phyloP scores from a whole-genome alignment of 2,113 vertebrate species.

The Silurus glanis region DNA sequence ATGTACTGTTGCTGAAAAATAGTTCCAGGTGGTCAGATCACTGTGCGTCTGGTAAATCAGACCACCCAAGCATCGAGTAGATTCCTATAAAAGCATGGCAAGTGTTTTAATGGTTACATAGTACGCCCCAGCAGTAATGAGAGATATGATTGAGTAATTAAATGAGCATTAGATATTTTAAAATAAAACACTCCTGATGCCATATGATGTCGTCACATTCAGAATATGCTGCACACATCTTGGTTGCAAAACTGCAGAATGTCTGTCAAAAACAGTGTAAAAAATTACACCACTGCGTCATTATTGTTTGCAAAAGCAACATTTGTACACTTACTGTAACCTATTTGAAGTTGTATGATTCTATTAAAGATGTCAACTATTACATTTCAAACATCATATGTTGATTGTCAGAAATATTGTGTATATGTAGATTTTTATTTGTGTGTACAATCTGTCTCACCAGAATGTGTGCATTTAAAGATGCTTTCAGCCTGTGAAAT shows the following conservation, averaged over 20 bases:
- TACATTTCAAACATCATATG: background rate
- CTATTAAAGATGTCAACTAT: background rate
- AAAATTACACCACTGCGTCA: constrained; percentile 24
- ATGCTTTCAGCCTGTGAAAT: constrained; percentile 72
- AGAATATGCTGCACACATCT: constrained; percentile 74
- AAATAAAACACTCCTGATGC: background rate
- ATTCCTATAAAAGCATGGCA: background rate
- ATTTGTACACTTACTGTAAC: background rate
- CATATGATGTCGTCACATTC: constrained; percentile 34
- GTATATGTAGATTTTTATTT: background rate
- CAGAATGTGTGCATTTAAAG: constrained; percentile 83
- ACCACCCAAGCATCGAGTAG: background rate
- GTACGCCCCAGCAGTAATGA: background rate
- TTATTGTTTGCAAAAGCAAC: background rate
- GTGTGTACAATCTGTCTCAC: constrained; percentile 61
- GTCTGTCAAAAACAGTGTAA: constrained; percentile 59
- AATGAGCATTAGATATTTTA: background rate
- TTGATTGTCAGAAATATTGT: background rate
- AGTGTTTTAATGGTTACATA: background rate
- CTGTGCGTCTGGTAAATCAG: background rate
- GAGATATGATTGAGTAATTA: constrained; percentile 6
- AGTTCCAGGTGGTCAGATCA: background rate
- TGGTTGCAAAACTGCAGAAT: constrained; percentile 75
- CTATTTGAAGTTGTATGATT: background rate
- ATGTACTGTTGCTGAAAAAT: background rate